Evolutionary conservation across 2,888 invertebrate genomes (phyloP), one percentile per base, ranked within the genome.

Genomic region (Myopa testacea): DNA sequence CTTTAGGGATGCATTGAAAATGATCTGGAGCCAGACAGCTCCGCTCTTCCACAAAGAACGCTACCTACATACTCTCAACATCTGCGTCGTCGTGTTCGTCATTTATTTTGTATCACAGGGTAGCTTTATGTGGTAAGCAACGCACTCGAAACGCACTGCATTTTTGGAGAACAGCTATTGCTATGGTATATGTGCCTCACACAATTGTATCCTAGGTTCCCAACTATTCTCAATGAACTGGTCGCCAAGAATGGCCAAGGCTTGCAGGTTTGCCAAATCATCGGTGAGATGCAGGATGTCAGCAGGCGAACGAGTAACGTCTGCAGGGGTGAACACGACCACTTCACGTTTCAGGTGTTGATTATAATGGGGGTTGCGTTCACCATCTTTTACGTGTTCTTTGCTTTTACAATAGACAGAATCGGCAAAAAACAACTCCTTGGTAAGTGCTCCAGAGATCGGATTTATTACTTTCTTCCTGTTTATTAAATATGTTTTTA

Each of bases 331-430:
- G 88, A 90, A 0, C 91, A 93, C 80, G 93, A 93, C 84, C 88
- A 91, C 0, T 89, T 89, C 0, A 93, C 94, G 4, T 94, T 94
- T 84, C 89, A 92, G 82, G 92, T 92, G 70, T 92, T 94, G 70
- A 91, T 94, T 80, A 91, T 92, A 80, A 93, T 94, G 82, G 94
- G 94, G 0, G 89, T 91, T 0, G 91, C 92, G 6, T 93, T 94
- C 84, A 90, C 93, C 38, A 84, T 93, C 0, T 92, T 93, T 84
- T 94, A 93, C 86, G 84, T 93, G 52, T 83, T 92, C 37, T 93
- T 93, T 26, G 93, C 94, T 14, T 92, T 92, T 85, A 88, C 93
- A 0, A 93, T 93, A 34, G 90, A 91, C 80, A 80, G 86, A 0
- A 82, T 90, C 0, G 93, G 93, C 38, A 93, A 93, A 85, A 92